Conservation (phyloP, 2,113 vertebrate genomes). For the Macrotus californicus region DNA sequence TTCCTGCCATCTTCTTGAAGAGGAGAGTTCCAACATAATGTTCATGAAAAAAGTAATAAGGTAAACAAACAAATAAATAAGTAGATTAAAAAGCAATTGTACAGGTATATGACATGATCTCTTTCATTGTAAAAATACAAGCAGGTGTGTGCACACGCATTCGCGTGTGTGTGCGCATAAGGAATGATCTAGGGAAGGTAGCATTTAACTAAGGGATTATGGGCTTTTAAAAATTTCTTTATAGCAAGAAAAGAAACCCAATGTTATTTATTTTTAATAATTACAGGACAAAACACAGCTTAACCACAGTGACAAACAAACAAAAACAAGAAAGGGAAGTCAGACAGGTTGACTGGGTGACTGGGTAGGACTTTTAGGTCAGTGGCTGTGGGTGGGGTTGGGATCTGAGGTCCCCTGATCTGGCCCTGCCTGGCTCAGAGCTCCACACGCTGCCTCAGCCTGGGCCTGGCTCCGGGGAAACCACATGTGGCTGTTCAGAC, state of each 20-base stretch:
- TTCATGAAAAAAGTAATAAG: background rate
- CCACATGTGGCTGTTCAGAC: background rate
- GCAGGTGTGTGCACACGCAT: background rate
- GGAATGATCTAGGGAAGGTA: background rate
- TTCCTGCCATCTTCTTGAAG: background rate
- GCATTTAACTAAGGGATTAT: background rate
- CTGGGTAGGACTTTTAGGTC: background rate
- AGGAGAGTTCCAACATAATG: background rate
- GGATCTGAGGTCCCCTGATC: background rate
- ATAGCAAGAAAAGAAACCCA: background rate
- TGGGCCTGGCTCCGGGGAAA: background rate
- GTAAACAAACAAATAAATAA: background rate
- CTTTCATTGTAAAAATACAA: background rate
- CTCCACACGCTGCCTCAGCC: background rate
- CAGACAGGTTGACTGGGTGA: background rate
- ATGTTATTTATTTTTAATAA: background rate
- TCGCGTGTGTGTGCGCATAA: background rate
- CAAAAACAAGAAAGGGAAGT: background rate
- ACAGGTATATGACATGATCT: background rate
- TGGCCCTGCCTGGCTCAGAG: background rate
- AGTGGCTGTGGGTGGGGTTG: rapidly evolving
- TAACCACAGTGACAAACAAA: background rate
- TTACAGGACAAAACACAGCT: background rate
- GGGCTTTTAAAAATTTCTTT: background rate
- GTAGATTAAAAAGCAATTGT: background rate